Base-by-base conservation (phyloP, 2,888 invertebrate genomes). In the Arctia plantaginis region DNA sequence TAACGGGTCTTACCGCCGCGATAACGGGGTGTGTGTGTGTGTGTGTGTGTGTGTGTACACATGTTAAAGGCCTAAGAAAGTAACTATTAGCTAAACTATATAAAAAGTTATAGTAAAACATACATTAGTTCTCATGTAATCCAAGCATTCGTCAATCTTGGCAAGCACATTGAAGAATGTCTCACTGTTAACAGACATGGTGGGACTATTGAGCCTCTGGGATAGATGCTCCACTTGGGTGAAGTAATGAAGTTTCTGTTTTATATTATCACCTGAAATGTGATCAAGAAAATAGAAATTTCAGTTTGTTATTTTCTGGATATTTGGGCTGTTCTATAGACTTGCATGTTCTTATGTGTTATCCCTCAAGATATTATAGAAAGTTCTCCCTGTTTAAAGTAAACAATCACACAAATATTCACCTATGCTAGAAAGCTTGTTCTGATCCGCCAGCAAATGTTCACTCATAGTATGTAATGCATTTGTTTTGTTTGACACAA, bases 391-490 rank as follows among this genome's bases (percentile, higher is more conserved):
- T 47, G 13, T 47, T 15, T 18, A 15, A 59, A 59, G n/a, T 59
- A 59, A 33, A 64, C 4, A 33, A 33, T 44, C 62, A 44, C 33
- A 35, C 71, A 67, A n/a, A 59, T 44, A 73, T 75, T 85, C 89
- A 94, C 98, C 98, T 78, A 98, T 97, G 81, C 96, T 96, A 83
- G 98, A 98, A 13, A 99, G 95, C 84, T 97, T 97, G 71, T 97
- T 97, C 95, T 99, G 99, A 89, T 99, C 99, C 3, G 98, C 97
- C 78, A 99, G 96, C 13, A 99, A 94, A 88, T 99, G 98, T 88
- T 99, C 99, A 91, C 99, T 99, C 81, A 98, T 98, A 76, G 97
- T 97, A 90, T 99, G 99, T 8, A 99, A 94, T 0, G 98, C 98
- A 90, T 98, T 98, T 0, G 99, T 99, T 94, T 99, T 99, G 77